Evolutionary conservation across 2,113 vertebrate species (phyloP).

Genomic region (Entomyzon cyanotis): DNA sequence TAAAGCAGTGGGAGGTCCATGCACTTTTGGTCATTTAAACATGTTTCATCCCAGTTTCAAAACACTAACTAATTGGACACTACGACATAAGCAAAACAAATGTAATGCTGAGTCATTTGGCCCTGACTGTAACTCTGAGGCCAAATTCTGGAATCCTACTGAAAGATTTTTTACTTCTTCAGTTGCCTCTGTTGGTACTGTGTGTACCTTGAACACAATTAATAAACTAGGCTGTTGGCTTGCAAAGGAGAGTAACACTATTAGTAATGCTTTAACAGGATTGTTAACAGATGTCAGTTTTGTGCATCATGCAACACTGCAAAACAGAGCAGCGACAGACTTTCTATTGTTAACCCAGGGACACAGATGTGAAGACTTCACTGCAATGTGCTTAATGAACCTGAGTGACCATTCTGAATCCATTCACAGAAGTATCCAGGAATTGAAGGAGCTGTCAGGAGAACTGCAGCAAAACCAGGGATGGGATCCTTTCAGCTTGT

Average conservation of each 20-base stretch:
- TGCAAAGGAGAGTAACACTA: background rate
- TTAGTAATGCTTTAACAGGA: background rate
- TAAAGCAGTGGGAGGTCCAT: background rate
- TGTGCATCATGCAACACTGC: background rate
- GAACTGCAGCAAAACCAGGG: background rate
- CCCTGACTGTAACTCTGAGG: background rate
- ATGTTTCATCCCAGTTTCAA: background rate
- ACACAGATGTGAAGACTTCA: background rate
- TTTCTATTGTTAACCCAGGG: background rate
- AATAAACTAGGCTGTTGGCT: background rate
- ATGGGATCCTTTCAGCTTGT: background rate
- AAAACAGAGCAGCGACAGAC: background rate
- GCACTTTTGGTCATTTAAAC: fast-evolving
- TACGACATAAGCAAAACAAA: fast-evolving
- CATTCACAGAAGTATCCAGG: background rate
- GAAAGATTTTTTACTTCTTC: background rate
- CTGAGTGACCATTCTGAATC: background rate
- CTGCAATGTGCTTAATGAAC: background rate
- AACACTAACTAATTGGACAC: background rate
- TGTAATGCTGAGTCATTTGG: background rate
- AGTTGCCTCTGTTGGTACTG: background rate
- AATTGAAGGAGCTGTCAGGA: background rate
- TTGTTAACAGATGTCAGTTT: background rate
- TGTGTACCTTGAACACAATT: background rate
- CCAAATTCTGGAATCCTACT: background rate